Base-by-base conservation (phyloP, 1,140 invertebrate genomes). In the Aricia agestis region DNA sequence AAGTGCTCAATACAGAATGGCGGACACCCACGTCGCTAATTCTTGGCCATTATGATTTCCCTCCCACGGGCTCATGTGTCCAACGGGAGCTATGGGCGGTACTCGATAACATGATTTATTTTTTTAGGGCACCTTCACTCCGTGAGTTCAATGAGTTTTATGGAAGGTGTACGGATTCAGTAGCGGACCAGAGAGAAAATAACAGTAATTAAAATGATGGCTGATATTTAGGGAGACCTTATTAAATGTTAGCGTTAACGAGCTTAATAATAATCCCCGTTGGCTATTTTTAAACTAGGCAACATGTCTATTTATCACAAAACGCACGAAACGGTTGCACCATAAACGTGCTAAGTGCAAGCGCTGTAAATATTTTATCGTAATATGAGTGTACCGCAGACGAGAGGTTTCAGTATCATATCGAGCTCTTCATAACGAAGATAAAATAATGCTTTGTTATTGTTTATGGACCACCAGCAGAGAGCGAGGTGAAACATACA, bases 31-130 rank as follows among this genome's bases (percentile, higher is more conserved):
- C 88, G 88, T 83, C 68, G 88, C 79, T 65, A 81, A 84, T 82
- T 82, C 78, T 74, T 76, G 72, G 57, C 81, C 83, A 89, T 86
- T 86, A 84, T 82, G 74, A 68, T 69, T 70, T 70, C 74, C 78
- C 80, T 90, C 88, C 82, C 88, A 89, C 85, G 88, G 86, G 83
- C 81, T 90, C 86, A 69, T 79, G 80, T 89, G 80, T 84, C 86
- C 72, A 74, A 83, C 82, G 79, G 84, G 83, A 85, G 84, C 77
- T 81, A 15, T 52, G 82, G 86, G 83, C 85, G 82, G 78, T 75
- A 74, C 68, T 67, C 71, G 70, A 74, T 69, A 71, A 78, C 67
- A 72, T 78, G 83, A 86, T 85, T 89, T 82, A 82, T 71, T 85
- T 87, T 32, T 87, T 87, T 83, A 77, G 71, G 19, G 74, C 41